Percentiles rank a stretch among this genome's conserved stretches.
phyloP scores from a whole-genome alignment of 2,797 vertebrate genomes.

The Brotula barbata region DNA sequence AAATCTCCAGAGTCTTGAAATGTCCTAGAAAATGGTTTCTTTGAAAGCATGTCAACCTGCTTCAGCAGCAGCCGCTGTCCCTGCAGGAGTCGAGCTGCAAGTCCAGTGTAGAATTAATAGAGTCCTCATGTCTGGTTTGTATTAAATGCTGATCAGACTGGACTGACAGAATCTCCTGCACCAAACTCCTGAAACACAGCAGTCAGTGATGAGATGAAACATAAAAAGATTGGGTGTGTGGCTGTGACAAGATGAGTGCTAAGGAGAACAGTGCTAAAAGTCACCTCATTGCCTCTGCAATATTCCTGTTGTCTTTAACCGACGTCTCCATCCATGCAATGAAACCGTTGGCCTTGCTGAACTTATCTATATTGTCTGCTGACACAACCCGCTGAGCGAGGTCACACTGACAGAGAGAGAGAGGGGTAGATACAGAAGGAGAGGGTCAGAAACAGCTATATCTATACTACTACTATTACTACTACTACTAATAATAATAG shows the following conservation, averaged over 20 bases:
- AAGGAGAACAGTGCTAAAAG: no score
- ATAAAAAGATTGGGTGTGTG: no score
- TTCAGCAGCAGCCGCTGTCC: slow-evolving; percentile 52
- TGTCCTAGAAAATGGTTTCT: no score
- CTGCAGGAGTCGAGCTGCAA: background rate
- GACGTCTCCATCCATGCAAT: slow-evolving; percentile 87
- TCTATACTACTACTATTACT: no score
- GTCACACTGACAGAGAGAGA: slow-evolving; percentile 78
- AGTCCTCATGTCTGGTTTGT: background rate
- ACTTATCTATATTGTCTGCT: slow-evolving; percentile 79
- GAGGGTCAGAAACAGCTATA: background rate
- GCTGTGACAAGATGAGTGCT: no score
- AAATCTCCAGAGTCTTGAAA: no score
- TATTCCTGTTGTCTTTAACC: slow-evolving; percentile 88
- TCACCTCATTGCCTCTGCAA: slow-evolving; percentile 85
- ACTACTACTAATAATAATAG: no score
- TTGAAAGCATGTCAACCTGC: no score
- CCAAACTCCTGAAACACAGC: slow-evolving; percentile 52
- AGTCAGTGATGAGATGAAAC: background rate
- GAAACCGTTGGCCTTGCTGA: slow-evolving; percentile 87
- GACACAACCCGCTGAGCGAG: slow-evolving; percentile 79
- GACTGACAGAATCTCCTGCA: slow-evolving; percentile 43
- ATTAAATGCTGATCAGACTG: slow-evolving; percentile 17
- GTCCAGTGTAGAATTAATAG: background rate
- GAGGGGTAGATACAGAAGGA: background rate